These are phyloP conservation scores for Drosophila trichaetosa DNA, from an alignment of 2,888 invertebrate genomes.

Conservation along the genomic window DNA sequence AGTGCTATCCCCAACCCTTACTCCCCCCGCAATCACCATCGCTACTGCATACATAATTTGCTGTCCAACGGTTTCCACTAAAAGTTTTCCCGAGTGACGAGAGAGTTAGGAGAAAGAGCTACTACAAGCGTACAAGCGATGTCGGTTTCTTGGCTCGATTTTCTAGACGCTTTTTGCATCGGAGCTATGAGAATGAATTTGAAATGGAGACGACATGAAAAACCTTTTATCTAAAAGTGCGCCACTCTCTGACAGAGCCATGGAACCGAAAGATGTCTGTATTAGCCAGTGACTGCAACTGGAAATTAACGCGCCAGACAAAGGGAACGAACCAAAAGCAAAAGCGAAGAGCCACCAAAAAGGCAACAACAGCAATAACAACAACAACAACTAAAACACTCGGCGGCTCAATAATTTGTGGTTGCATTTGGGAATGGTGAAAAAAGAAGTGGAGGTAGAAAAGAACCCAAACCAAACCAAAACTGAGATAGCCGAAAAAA, in stretches of 20 bases:
- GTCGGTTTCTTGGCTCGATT: conserved; percentile 4
- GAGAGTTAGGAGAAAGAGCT: conserved; percentile 33
- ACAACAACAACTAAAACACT: conserved; percentile 33
- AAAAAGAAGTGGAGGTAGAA: conserved; percentile 15
- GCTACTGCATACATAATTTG: conserved; percentile 73
- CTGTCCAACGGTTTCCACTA: conserved; percentile 68
- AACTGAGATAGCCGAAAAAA: conserved; percentile 34
- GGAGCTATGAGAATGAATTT: conserved; percentile 56
- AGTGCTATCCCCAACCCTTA: not conserved
- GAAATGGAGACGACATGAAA: conserved; percentile 78
- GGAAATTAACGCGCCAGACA: conserved; percentile 67
- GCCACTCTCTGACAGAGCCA: conserved; percentile 20
- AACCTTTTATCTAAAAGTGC: conserved; percentile 79
- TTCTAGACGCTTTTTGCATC: conserved; percentile 53
- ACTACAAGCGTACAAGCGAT: conserved; percentile 27
- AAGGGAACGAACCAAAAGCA: conserved; percentile 36
- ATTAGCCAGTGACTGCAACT: conserved; percentile 72
- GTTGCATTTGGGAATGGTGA: conserved; percentile 46
- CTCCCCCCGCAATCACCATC: not conserved
- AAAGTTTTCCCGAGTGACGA: conserved; percentile 66
- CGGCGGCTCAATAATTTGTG: conserved; percentile 62
- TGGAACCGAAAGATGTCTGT: conserved; percentile 68
- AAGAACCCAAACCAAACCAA: conserved; percentile 23
- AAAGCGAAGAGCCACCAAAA: conserved; percentile 35
- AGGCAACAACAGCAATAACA: conserved; percentile 26